phyloP scores from a whole-genome alignment of 2,797 vertebrate species.

The Enteromius fasciolatus region DNA sequence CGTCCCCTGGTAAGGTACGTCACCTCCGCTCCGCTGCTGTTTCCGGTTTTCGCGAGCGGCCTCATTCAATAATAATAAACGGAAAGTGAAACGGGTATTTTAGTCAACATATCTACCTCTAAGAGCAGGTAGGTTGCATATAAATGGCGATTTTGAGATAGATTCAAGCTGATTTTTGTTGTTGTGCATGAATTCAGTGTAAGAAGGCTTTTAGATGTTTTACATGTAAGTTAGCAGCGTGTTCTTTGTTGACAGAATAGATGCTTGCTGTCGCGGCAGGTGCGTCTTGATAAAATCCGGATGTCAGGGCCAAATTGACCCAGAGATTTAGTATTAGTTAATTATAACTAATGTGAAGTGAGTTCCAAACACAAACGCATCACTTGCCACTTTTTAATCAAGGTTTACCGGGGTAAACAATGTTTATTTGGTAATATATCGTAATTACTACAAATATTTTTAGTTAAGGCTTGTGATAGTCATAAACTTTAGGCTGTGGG shows the following conservation, averaged over 20 bases:
- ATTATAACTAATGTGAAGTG: not conserved
- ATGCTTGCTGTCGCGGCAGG: not conserved
- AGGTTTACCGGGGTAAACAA: not conserved
- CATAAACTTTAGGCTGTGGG: not conserved
- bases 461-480: not conserved
- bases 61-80: conserved; percentile 15
- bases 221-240: not conserved
- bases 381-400: not conserved
- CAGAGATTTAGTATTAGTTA: not conserved
- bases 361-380: not conserved
- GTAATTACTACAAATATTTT: not conserved
- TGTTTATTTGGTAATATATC: not conserved
- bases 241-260: not conserved
- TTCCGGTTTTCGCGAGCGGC: conserved; percentile 23
- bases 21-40: conserved; percentile 39
- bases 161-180: not conserved
- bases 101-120: not conserved
- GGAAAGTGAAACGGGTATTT: conserved; percentile 6
- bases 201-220: not conserved
- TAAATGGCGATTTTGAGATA: not conserved
- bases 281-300: not conserved
- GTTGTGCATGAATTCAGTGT: not conserved
- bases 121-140: not conserved
- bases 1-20: conserved; percentile 25
- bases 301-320: not conserved